Evolutionary conservation across 2,888 invertebrate genomes (phyloP), one percentile per base, ranked within the genome.

Genomic region (Machimus rusticus): DNA sequence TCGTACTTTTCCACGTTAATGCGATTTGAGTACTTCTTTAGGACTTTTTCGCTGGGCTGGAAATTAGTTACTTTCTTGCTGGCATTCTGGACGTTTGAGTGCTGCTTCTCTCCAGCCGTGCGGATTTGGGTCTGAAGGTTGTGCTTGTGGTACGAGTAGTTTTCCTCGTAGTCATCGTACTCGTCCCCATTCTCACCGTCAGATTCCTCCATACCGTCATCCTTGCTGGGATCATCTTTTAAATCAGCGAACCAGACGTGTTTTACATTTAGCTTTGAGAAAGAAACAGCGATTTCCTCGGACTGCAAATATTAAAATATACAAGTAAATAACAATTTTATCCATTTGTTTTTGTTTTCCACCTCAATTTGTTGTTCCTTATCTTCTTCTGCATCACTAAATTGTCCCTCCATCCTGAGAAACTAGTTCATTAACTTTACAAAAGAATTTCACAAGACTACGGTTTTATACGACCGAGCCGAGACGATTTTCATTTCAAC

Each of bases 1-100:
- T 96, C 96, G 91, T 97, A 98, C 91, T 95, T 95, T 88, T 97
- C 97, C 0, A 98, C 94, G 93, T 97, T 97, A 37, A 98, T 97
- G 93, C 96, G 97, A 89, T 96, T 95, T 0, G 95, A 93, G 91
- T 95, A 98, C 90, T 96, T 96, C 89, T 95, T 95, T 88, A 97
- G 95, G 0, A 97, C 91, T 90, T 98, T 98, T 88, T 97, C 97
- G 43, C 94, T 94, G 0, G 98, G 97, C 91, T 98, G 98, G 90
- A 94, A 97, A 87, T 94, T 94, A 79, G 93, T 94, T 8, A 96
- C 90, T 92, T 95, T 96, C 82, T 93, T 94, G 0, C 95, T 94
- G 19, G 92, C 92, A 66, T 91, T 92, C 92, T 95, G 95, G 2
- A 93, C 90, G 90, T 95, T 95, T 14, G 89, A 89, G 88, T 90